Percentiles rank a stretch among this genome's conserved stretches.
Conservation (phyloP, 1,140 invertebrate genomes). For the Hyposmocoma kahamanoa region DNA sequence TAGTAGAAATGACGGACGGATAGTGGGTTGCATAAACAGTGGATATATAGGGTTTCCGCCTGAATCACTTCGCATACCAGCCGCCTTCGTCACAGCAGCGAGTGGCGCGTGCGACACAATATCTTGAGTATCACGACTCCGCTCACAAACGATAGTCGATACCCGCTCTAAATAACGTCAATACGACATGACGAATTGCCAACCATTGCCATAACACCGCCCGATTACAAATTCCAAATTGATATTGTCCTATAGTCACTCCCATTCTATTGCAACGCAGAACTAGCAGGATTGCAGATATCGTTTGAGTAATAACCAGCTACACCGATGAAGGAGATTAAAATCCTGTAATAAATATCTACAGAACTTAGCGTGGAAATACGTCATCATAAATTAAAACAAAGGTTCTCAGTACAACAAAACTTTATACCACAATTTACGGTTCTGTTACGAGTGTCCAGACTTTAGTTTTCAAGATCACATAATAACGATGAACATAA, state of each 20-base stretch:
- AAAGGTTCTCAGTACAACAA: neutral
- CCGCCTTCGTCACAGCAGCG: conserved; percentile 54
- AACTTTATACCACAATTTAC: neutral
- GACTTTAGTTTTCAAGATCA: neutral
- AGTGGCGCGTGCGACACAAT: conserved; percentile 48
- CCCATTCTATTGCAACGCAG: conserved; percentile 14
- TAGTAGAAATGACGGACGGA: conserved; percentile 47
- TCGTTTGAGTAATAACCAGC: conserved; percentile 18
- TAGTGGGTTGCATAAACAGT: conserved; percentile 59
- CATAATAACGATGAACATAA: conserved; percentile 2
- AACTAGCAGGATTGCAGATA: too few species aligned
- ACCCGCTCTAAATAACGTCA: conserved; percentile 28
- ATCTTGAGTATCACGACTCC: conserved; percentile 45
- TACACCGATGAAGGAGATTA: conserved; percentile 23
- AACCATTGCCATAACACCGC: conserved; percentile 6
- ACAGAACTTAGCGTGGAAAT: neutral
- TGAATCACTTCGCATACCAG: conserved; percentile 68
- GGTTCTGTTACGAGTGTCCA: neutral
- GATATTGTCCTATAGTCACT: conserved; percentile 28
- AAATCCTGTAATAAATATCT: conserved; percentile 13
- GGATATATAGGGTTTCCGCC: conserved; percentile 61
- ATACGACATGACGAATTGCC: conserved; percentile 26
- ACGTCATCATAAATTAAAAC: too few species aligned
- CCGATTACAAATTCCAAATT: conserved; percentile 26
- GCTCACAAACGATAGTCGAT: conserved; percentile 28